Percentiles rank a stretch among this genome's conserved stretches.
These are phyloP conservation scores for Cosmopolites sordidus DNA, from an alignment of 2,888 invertebrate species.

Conservation along the genomic window DNA sequence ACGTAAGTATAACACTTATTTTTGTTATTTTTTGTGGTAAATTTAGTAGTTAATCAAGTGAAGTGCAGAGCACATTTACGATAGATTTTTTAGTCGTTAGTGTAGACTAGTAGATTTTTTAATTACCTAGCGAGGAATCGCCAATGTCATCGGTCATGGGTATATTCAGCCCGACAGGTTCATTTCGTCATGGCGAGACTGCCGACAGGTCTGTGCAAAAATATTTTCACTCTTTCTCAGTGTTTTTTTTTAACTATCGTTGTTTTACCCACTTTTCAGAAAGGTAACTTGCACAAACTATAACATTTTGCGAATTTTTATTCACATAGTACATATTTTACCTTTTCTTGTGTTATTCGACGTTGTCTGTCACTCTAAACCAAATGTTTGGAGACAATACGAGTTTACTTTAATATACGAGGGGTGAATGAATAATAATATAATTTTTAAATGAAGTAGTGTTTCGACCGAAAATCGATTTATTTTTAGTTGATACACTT, in stretches of 20 bases:
- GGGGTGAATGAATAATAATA: too few relatives aligned
- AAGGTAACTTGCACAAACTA: background rate
- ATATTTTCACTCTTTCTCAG: background rate
- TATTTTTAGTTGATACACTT: too few relatives aligned
- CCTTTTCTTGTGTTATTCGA: too few relatives aligned
- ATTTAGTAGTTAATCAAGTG: background rate
- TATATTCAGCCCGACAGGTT: conserved; percentile 44
- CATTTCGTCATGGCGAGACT: conserved; percentile 39
- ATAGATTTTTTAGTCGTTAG: conserved; percentile 29
- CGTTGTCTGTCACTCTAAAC: too few relatives aligned
- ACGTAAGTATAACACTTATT: conserved; percentile 36
- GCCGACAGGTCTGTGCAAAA: conserved; percentile 40
- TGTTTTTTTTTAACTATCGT: conserved; percentile 7
- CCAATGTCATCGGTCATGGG: conserved; percentile 37
- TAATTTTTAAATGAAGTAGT: too few relatives aligned
- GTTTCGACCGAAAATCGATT: too few relatives aligned
- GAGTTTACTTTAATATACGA: too few relatives aligned
- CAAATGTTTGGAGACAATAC: too few relatives aligned
- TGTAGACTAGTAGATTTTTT: conserved; percentile 30
- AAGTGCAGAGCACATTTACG: conserved; percentile 19
- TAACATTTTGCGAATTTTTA: too few relatives aligned
- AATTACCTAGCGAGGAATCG: conserved; percentile 37
- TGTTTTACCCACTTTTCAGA: background rate
- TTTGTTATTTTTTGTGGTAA: conserved; percentile 9
- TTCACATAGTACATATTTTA: too few relatives aligned